phyloP scores from a whole-genome alignment of 2,797 vertebrate genomes.

The Parauchenoglanis punctatus region DNA sequence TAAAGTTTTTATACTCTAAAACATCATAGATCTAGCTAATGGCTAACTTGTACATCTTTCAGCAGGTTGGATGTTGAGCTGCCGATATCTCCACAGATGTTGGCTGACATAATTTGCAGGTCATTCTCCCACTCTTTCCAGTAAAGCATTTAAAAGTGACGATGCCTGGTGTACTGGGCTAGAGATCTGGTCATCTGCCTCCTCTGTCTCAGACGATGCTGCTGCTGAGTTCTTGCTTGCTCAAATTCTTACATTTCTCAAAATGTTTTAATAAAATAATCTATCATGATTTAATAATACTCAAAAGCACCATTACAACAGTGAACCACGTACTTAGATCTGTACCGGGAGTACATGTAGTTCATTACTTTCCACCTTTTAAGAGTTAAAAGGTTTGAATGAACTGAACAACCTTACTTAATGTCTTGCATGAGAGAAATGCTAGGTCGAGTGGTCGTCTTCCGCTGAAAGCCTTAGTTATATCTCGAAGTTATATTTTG shows the following conservation, averaged over 20 bases:
- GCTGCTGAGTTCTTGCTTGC: background rate
- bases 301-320: background rate
- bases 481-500: background rate
- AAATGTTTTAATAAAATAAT: too few relatives aligned
- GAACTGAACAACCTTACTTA: background rate
- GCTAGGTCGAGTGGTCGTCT: background rate
- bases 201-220: background rate
- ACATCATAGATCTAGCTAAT: background rate
- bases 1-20: background rate
- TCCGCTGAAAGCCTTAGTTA: background rate
- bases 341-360: background rate
- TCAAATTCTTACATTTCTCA: too few relatives aligned
- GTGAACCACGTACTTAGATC: background rate
- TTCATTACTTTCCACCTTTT: background rate
- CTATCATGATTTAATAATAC: background rate
- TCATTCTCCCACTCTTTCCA: too few relatives aligned
- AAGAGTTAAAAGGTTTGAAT: background rate
- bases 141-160: too few relatives aligned
- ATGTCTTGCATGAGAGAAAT: background rate
- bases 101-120: too few relatives aligned
- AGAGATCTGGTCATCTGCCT: background rate
- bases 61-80: background rate
- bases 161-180: too few relatives aligned
- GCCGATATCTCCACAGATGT: background rate
- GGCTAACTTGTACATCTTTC: background rate